Evolutionary conservation across 2,113 vertebrate species (phyloP).

Genomic region (Pipra filicauda): DNA sequence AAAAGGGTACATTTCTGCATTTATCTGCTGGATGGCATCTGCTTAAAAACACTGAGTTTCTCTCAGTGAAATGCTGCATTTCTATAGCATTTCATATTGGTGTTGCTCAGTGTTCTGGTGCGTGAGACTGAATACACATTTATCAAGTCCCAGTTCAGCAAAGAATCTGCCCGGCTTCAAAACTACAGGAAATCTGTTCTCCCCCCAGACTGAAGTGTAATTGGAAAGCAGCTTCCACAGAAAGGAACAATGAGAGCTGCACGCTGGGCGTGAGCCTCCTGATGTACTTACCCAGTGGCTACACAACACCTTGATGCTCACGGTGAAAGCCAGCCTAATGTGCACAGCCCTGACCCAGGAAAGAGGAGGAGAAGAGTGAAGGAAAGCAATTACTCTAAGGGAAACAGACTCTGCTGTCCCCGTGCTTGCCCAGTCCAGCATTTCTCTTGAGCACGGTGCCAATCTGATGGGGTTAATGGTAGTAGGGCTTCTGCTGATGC

Average conservation of each 20-base stretch:
- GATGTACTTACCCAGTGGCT: background rate
- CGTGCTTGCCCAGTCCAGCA: background rate
- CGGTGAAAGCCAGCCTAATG: background rate
- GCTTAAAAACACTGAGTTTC: background rate
- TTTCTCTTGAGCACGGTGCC: background rate
- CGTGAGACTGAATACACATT: background rate
- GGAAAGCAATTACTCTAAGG: background rate
- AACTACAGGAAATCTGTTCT: conserved; percentile 18
- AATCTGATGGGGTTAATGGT: background rate
- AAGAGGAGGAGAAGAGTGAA: background rate
- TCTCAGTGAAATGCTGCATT: background rate
- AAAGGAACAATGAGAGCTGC: background rate
- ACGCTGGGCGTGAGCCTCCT: background rate
- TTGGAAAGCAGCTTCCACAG: background rate
- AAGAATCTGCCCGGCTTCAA: background rate
- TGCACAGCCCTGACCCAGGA: background rate
- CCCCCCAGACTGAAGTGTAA: background rate
- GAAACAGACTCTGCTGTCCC: background rate
- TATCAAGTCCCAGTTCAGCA: conserved; percentile 4
- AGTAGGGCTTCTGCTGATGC: background rate
- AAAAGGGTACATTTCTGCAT: background rate
- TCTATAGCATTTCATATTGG: background rate
- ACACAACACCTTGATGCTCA: background rate
- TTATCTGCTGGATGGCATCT: background rate
- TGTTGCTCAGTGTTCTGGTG: background rate